Evolutionary conservation across 1,140 invertebrate genomes (phyloP).

Genomic region (Triops cancriformis): DNA sequence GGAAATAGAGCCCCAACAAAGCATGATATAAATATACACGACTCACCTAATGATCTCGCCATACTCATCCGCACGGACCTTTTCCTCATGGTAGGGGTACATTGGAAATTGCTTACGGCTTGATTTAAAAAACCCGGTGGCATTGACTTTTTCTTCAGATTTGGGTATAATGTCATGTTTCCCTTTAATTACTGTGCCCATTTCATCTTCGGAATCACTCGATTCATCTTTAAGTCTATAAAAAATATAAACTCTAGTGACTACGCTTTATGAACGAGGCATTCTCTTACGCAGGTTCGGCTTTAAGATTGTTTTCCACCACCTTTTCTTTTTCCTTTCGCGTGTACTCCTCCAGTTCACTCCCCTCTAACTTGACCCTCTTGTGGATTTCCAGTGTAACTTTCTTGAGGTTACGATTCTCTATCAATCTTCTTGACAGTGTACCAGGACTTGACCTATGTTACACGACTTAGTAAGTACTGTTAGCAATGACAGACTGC

Average conservation of each 20-base stretch:
- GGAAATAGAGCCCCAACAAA: neutral
- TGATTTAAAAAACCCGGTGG: conserved; percentile 69
- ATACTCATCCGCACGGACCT: conserved; percentile 87
- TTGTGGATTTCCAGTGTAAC: conserved; percentile 67
- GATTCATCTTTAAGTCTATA: conserved; percentile 43
- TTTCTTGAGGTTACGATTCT: conserved; percentile 38
- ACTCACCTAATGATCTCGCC: conserved; percentile 69
- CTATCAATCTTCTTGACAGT: conserved; percentile 34
- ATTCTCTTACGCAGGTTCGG: conserved; percentile 40
- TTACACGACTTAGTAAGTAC: neutral
- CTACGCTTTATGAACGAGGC: conserved; percentile 36
- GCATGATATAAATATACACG: conserved; percentile 32
- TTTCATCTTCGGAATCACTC: conserved; percentile 73
- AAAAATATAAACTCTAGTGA: conserved; percentile 34
- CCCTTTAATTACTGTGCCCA: conserved; percentile 57
- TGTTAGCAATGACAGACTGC: neutral
- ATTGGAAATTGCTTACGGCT: conserved; percentile 91
- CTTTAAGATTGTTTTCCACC: conserved; percentile 45
- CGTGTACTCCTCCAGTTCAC: conserved; percentile 81
- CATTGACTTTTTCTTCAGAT: conserved; percentile 34
- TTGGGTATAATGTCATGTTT: conserved; percentile 80
- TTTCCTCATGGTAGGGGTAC: conserved; percentile 91
- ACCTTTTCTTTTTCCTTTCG: conserved; percentile 34
- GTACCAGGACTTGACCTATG: conserved; percentile 57
- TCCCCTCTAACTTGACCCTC: conserved; percentile 43